phyloP scores from a whole-genome alignment of 2,888 invertebrate species.

The Cataglyphis cursor region DNA sequence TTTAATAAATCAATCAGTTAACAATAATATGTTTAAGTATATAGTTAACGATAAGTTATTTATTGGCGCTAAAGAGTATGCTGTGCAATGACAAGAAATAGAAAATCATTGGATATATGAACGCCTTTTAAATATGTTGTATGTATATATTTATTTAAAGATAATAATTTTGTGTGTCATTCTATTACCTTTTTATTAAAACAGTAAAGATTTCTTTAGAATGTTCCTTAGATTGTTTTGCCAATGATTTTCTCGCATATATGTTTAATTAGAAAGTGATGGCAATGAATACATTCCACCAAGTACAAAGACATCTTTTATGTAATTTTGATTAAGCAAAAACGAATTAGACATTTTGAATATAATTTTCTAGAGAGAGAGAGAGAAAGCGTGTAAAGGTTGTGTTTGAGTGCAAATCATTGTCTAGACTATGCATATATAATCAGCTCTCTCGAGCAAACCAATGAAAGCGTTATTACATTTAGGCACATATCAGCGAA shows the following conservation, averaged over 20 bases:
- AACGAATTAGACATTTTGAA: slow-evolving; percentile 31
- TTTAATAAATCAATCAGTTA: not conserved
- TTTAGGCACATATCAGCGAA: slow-evolving; percentile 79
- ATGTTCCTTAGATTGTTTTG: slow-evolving; percentile 9
- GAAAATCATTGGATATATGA: slow-evolving; percentile 24
- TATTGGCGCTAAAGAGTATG: not conserved
- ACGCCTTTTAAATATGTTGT: slow-evolving; percentile 9
- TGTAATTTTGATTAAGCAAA: slow-evolving; percentile 60
- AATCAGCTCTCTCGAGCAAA: slow-evolving; percentile 14
- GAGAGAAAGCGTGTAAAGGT: slow-evolving; percentile 67
- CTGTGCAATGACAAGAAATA: not conserved
- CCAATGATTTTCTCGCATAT: slow-evolving; percentile 54
- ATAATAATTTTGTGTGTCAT: not conserved
- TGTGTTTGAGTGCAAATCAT: slow-evolving; percentile 75
- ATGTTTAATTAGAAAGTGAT: slow-evolving; percentile 58
- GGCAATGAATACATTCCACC: slow-evolving; percentile 76
- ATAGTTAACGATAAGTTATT: slow-evolving; percentile 22
- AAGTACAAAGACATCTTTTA: slow-evolving; percentile 78
- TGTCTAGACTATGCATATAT: slow-evolving; percentile 65
- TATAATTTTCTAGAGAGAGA: slow-evolving; percentile 66
- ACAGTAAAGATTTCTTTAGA: not conserved
- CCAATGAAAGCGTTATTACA: slow-evolving; percentile 32
- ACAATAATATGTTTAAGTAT: not conserved
- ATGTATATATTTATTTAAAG: not conserved
- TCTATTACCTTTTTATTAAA: not conserved